A percentile compares a stretch with the other conserved stretches of the same genome.
Evolutionary conservation across 2,113 vertebrate genomes (phyloP).

Genomic region (Piliocolobus tephrosceles): DNA sequence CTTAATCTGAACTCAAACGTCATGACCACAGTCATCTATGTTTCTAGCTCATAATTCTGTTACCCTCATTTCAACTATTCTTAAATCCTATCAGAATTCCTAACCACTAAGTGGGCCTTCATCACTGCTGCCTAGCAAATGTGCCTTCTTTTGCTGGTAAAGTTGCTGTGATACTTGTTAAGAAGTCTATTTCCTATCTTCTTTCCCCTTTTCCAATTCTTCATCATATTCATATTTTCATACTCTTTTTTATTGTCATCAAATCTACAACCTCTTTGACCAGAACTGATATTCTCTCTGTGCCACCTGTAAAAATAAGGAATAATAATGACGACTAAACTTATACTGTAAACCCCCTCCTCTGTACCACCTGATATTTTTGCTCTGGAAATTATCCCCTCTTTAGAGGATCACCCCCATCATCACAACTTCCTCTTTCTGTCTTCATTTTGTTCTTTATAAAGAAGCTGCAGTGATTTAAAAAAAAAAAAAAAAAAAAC

Average conservation of each 20-base stretch:
- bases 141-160: neutral
- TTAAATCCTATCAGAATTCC: neutral
- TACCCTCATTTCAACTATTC: neutral
- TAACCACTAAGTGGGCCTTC: neutral
- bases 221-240: neutral
- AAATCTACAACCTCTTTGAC: neutral
- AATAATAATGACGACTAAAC: neutral
- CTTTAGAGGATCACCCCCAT: neutral
- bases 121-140: neutral
- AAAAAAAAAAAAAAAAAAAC: neutral
- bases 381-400: neutral
- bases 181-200: neutral
- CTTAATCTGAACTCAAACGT: neutral
- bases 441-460: neutral
- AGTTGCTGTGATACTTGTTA: neutral
- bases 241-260: neutral
- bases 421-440: neutral
- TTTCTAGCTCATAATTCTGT: neutral
- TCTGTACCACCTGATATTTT: neutral
- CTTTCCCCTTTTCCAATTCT: neutral
- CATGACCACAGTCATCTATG: neutral
- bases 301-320: neutral
- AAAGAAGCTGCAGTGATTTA: neutral
- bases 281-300: neutral
- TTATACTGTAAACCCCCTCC: neutral